Evolutionary conservation across 92 coral and sea anemone species (phyloP), one percentile per base, ranked within the genome.

Genomic region (Desmophyllum pertusum): DNA sequence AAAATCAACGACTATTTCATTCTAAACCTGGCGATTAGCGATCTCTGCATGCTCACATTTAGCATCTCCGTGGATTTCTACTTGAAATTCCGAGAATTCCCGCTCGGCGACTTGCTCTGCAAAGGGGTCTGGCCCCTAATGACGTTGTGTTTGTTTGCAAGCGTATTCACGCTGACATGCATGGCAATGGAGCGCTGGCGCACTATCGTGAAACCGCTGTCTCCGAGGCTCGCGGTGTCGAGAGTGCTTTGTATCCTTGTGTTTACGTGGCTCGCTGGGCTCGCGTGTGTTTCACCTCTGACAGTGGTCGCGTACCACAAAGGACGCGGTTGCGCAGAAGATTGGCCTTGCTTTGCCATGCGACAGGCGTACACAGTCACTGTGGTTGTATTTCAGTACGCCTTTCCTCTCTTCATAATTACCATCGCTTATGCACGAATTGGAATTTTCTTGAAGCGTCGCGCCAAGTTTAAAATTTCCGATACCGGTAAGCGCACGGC

Each of bases 101-200:
- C 95, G 0, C 30, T 81, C 10, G 97, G 97, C 6, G 37, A 80
- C 25, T 64, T 91, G 38, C 75, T 89, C 6, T 93, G 97, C 84
- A 93, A 93, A 66, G 88, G 93, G 31, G 53, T 93, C 33, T 93
- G 97, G 97, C 97, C 97, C 29, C 84, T 91, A 0, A 93, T 93
- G 97, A 91, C 97, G 5, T 85, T 87, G 62, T 89, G 88, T 0
- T 85, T 93, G 19, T 84, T 93, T 35, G 77, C 97, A 2, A 91
- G 97, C 66, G 85, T 93, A 17, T 88, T 93, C 29, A 93, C 97
- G 29, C 81, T 93, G 40, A 93, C 97, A 14, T 91, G 89, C 36
- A 93, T 93, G 97, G 94, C 97, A 15, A 59, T 91, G 39, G 97
- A 93, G 46, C 87, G 97, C 36, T 81, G 88, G 74, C 88, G 93